Evolutionary conservation across 1,140 invertebrate species (phyloP), one percentile per base, ranked within the genome.

Genomic region (Latrodectus geometricus): DNA sequence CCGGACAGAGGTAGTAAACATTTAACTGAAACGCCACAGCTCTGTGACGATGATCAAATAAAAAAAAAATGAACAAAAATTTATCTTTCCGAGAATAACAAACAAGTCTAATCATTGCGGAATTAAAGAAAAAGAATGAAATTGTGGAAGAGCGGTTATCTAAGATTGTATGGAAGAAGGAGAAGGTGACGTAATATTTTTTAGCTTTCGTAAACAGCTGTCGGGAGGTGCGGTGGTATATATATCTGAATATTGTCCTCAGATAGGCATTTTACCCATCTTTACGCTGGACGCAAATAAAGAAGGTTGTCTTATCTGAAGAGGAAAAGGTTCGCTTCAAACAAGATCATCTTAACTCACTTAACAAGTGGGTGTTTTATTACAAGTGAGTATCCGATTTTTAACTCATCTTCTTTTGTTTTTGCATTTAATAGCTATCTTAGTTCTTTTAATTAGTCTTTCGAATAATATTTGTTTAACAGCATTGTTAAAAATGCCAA

Each of bases 71-170:
- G 35, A 35, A 35, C 5, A 35, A 35, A 35, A 35, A 35, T 35
- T 14, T 1, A 4, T 8, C 8, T 8, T 61, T 61, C 54, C 17
- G 11, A 11, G 21, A 56, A 78, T 48, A 48, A 52, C 50, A 74
- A 83, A 83, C 80, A 83, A 83, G 52, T 61, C 80, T 83, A 65
- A 83, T 83, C 80, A 52, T 17, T n/a, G 80, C 54, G 70, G 9
- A 11, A 17, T 61, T 69, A 81, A 72, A 81, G 68, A 56, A 81
- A 21, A 83, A 74, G 23, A 83, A 61, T 50, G 48, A 65, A 73
- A 74, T 70, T 66, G 56, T 2, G 8, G 70, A 83, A 74, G 52
- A 56, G 70, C 70, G 23, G 52, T 83, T 83, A 83, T 83, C 80
- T 70, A 35, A 35, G 69, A 81, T 54, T 49, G 52, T 21, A 69